phyloP scores from a whole-genome alignment of 2,888 invertebrate species.

The Chloromyia formosa region DNA sequence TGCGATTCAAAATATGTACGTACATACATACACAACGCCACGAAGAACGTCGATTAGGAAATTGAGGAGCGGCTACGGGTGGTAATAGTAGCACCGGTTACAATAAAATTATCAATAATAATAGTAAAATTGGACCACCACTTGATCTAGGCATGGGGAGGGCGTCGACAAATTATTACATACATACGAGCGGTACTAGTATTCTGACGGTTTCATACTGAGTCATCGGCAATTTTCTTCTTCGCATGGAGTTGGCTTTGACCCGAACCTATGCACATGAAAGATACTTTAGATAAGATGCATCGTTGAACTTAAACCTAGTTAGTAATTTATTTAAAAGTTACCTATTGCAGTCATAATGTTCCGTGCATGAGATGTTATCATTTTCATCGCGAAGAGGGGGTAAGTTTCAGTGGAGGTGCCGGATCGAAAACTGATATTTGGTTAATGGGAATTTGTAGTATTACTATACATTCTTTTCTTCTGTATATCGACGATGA shows the following conservation, averaged over 20 bases:
- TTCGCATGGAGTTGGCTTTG: neutral
- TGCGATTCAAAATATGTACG: neutral
- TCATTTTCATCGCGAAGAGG: too few relatives aligned
- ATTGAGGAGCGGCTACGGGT: neutral
- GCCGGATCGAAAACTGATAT: neutral
- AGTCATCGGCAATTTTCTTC: neutral
- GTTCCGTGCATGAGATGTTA: neutral
- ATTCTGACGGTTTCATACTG: neutral
- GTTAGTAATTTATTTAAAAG: conserved; percentile 6
- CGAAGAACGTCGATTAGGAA: neutral
- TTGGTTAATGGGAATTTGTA: neutral
- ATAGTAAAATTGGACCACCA: conserved; percentile 31
- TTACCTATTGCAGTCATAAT: neutral
- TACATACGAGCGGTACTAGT: too few relatives aligned
- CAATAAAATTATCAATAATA: conserved; percentile 15
- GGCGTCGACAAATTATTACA: conserved; percentile 35
- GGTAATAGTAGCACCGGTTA: neutral
- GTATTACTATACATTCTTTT: neutral
- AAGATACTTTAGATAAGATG: neutral
- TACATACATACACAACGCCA: too few relatives aligned
- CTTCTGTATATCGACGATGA: too few relatives aligned
- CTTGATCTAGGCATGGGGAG: conserved; percentile 22
- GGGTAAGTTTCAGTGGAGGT: neutral
- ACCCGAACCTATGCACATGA: neutral
- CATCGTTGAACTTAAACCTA: conserved; percentile 7